Evolutionary conservation across 2,888 invertebrate species (phyloP), one percentile per base, ranked within the genome.

Genomic region (Acronicta psi): DNA sequence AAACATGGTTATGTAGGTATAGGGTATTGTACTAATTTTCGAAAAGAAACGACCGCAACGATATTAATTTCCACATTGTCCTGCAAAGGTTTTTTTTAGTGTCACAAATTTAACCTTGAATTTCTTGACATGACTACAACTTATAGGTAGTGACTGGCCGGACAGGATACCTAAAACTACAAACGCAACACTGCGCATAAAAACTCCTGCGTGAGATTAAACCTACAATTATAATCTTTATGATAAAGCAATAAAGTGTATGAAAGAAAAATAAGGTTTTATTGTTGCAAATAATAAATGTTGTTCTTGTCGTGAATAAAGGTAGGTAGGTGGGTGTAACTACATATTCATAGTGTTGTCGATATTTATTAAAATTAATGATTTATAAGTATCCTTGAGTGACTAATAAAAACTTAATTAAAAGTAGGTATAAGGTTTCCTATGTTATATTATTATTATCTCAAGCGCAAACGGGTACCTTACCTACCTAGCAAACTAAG

Each of bases 81-180:
- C 43, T 20, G 8, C 23, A 54, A 57, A 59, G 13, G 13, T 20
- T 63, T 55, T 69, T 20, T 63, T 55, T 69, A 56, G 38, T 42
- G 37, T 34, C 20, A 52, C 43, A 31, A 37, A 40, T 41, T 9
- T 38, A 37, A 45, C 69, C 66, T 66, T 66, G 56, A 29, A 38
- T 38, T 67, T 49, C 14, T 38, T 50, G 37, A 68, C 47, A 61
- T 56, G 47, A 47, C 69, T 61, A 42, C 44, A 25, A 25, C n/a
- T n/a, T n/a, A n/a, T n/a, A n/a, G n/a, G 10, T 49, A 11, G 50
- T 53, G 50, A 54, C 60, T 57, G 43, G 56, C 53, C 57, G 50
- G 65, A 59, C n/a, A n/a, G n/a, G n/a, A n/a, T n/a, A n/a, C n/a
- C n/a, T 51, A 56, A 9, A 29, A 29, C 38, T 13, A 44, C 70